Percentiles rank a stretch among this genome's conserved stretches.
These are phyloP conservation scores for Blastobasis lacticolella DNA, from an alignment of 2,888 invertebrate genomes.

Conservation along the genomic window DNA sequence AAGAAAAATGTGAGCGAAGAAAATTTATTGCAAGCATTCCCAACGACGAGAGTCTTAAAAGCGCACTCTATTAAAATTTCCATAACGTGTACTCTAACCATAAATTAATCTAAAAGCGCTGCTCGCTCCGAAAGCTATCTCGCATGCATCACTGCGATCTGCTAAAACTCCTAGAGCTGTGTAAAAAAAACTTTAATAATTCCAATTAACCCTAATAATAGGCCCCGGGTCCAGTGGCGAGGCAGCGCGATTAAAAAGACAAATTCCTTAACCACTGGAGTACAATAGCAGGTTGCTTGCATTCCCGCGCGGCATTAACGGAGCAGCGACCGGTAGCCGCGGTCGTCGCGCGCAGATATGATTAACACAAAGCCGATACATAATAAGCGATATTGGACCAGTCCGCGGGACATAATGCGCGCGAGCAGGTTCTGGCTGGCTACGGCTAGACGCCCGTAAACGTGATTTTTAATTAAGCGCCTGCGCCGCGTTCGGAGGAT, in stretches of 20 bases:
- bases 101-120: conserved; percentile 54
- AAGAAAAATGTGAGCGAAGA: conserved; percentile 15
- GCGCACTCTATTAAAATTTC: conserved; percentile 50
- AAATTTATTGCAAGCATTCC: conserved; percentile 14
- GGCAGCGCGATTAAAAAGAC: conserved; percentile 70
- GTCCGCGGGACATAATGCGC: conserved; percentile 54
- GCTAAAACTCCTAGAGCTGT: conserved; percentile 57
- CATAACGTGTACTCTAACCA: conserved; percentile 52
- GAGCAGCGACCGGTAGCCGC: conserved; percentile 64
- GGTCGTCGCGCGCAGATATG: conserved; percentile 68
- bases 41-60: conserved; percentile 17
- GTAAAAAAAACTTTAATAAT: conserved; percentile 68
- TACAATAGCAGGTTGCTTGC: conserved; percentile 67
- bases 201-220: conserved; percentile 74
- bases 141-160: conserved; percentile 51
- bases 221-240: conserved; percentile 50
- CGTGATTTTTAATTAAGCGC: conserved; percentile 5
- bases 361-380: conserved; percentile 70
- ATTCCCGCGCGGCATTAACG: conserved; percentile 67
- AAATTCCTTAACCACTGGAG: conserved; percentile 67
- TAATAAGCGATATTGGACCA: conserved; percentile 70
- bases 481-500: no score
- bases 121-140: conserved; percentile 47
- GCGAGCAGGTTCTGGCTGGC: conserved; percentile 42
- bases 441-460: conserved; percentile 5